Evolutionary conservation across 1,140 invertebrate genomes (phyloP).

Genomic region (Zaprionus vittiger): DNA sequence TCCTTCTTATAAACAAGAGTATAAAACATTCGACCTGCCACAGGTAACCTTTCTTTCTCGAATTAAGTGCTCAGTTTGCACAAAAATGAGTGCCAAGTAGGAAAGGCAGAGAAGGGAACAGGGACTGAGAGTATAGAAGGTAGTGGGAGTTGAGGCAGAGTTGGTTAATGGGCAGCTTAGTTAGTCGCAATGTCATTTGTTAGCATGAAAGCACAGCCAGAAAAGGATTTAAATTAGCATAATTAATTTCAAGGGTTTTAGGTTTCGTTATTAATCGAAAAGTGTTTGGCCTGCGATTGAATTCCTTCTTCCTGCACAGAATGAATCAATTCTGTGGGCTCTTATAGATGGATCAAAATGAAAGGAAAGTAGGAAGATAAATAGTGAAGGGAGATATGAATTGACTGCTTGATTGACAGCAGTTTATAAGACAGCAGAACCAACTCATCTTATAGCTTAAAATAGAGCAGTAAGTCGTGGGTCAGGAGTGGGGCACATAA

Average conservation of each 20-base stretch:
- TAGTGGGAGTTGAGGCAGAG: conserved; percentile 18
- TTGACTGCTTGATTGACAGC: not conserved
- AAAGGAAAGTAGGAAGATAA: not conserved
- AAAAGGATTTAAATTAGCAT: conserved; percentile 73
- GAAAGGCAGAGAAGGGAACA: not conserved
- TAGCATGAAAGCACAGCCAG: conserved; percentile 49
- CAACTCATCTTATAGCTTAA: not conserved
- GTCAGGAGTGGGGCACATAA: not conserved
- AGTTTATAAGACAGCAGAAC: not conserved
- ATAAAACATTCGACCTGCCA: not conserved
- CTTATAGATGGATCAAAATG: not conserved
- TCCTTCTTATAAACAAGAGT: not conserved
- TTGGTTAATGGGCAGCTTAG: conserved; percentile 67
- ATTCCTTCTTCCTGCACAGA: conserved; percentile 10
- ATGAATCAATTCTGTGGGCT: conserved; percentile 21
- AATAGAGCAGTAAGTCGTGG: not conserved
- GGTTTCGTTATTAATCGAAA: conserved; percentile 62
- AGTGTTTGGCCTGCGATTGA: conserved; percentile 25
- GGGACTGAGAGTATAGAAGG: too few relatives aligned
- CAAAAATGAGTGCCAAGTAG: conserved; percentile 32
- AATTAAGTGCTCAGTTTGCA: conserved; percentile 50
- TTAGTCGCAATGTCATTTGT: conserved; percentile 65
- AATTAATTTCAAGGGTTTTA: conserved; percentile 61
- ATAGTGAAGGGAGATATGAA: not conserved
- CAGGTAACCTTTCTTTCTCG: not conserved